These are phyloP conservation scores for Limnephilus marmoratus DNA, from an alignment of 2,888 invertebrate species.

Conservation along the genomic window DNA sequence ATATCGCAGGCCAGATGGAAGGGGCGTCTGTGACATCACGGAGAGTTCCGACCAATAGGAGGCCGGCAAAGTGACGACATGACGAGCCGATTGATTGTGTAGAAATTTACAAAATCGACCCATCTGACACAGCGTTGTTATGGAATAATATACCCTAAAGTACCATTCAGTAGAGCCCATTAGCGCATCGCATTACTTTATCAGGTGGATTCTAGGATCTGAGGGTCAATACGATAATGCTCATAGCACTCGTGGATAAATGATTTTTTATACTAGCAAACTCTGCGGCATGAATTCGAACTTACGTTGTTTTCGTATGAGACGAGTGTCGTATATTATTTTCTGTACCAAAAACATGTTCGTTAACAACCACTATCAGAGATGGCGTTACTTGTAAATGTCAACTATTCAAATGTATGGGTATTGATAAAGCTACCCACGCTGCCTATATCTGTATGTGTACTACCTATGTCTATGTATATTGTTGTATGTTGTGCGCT, in stretches of 20 bases:
- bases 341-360: not conserved
- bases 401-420: not conserved
- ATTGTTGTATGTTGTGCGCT: not conserved
- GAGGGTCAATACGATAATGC: not conserved
- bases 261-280: not conserved
- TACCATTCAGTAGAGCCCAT: too few species aligned
- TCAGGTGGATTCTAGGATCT: too few species aligned
- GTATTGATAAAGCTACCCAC: not conserved
- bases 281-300: not conserved
- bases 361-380: not conserved
- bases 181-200: too few species aligned
- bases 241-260: not conserved
- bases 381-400: not conserved
- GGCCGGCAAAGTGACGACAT: constrained; percentile 50
- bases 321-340: not conserved
- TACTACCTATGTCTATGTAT: not conserved
- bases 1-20: constrained; percentile 10
- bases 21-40: constrained; percentile 43
- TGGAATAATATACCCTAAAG: too few species aligned
- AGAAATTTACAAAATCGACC: not conserved
- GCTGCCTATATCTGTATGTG: too few species aligned
- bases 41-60: constrained; percentile 42
- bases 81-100: not conserved
- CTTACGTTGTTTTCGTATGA: not conserved
- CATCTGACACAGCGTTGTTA: too few species aligned